Conservation (phyloP, 1,140 invertebrate genomes). For the Coptotermes formosanus region DNA sequence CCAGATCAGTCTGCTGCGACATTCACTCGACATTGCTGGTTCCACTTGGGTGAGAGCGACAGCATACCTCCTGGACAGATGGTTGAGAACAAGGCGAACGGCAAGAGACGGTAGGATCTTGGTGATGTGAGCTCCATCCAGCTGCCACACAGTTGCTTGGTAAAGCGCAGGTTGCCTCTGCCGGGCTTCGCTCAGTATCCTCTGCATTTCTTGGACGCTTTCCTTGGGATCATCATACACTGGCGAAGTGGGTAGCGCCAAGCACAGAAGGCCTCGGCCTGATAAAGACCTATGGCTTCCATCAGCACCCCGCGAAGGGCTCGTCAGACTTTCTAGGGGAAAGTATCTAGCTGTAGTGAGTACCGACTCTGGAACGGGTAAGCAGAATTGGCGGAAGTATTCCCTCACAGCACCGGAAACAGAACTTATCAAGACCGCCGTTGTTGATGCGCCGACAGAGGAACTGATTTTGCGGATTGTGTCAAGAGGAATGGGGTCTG, state of each 20-base stretch:
- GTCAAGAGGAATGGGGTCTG: slow-evolving; percentile 59
- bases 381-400: slow-evolving; percentile 58
- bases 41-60: slow-evolving; percentile 31
- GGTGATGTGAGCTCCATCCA: slow-evolving; percentile 63
- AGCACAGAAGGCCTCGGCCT: slow-evolving; percentile 56
- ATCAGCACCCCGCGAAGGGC: background rate
- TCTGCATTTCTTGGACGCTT: background rate
- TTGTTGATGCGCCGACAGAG: slow-evolving; percentile 61
- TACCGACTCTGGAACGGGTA: slow-evolving; percentile 50
- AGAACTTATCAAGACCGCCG: slow-evolving; percentile 37
- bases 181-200: slow-evolving; percentile 54
- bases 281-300: slow-evolving; percentile 29
- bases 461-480: slow-evolving; percentile 55
- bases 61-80: slow-evolving; percentile 56
- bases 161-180: slow-evolving; percentile 65
- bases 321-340: background rate
- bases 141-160: slow-evolving; percentile 64
- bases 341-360: background rate
- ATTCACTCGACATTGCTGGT: background rate
- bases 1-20: slow-evolving; percentile 49
- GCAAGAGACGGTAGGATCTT: slow-evolving; percentile 65
- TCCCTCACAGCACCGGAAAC: slow-evolving; percentile 57
- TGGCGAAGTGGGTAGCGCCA: slow-evolving; percentile 54
- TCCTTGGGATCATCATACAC: background rate
- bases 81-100: slow-evolving; percentile 65